phyloP scores from a whole-genome alignment of 2,113 vertebrate species.

The Vulpes ferrilata region DNA sequence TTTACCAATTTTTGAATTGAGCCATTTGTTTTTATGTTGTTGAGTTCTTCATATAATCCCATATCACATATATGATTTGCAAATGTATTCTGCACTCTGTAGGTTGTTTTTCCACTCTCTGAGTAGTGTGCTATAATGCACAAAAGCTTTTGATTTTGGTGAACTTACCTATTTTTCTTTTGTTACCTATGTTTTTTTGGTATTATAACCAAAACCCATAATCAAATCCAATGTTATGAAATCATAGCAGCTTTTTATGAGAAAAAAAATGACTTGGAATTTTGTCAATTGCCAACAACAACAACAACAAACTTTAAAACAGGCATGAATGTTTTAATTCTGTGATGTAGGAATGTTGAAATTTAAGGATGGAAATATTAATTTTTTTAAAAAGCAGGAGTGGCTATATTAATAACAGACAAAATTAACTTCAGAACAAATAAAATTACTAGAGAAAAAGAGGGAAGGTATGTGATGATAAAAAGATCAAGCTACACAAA shows the following conservation, averaged over 20 bases:
- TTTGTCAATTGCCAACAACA: background rate
- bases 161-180: background rate
- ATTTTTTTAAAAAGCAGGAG: background rate
- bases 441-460: slow-evolving; percentile 14
- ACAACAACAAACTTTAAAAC: background rate
- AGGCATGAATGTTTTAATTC: background rate
- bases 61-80: background rate
- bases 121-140: background rate
- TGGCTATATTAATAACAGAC: background rate
- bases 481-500: background rate
- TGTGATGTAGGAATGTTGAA: background rate
- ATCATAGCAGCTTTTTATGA: background rate
- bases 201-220: background rate
- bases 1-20: background rate
- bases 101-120: background rate
- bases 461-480: background rate
- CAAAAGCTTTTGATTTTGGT: background rate
- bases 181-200: background rate
- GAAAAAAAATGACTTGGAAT: slow-evolving; percentile 36
- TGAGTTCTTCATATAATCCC: background rate
- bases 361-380: background rate
- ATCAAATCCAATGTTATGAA: background rate
- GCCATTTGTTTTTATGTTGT: background rate
- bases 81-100: background rate
- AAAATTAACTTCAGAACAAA: slow-evolving; percentile 15